Conservation (phyloP, 2,888 invertebrate species). For the Margaritifera margaritifera region DNA sequence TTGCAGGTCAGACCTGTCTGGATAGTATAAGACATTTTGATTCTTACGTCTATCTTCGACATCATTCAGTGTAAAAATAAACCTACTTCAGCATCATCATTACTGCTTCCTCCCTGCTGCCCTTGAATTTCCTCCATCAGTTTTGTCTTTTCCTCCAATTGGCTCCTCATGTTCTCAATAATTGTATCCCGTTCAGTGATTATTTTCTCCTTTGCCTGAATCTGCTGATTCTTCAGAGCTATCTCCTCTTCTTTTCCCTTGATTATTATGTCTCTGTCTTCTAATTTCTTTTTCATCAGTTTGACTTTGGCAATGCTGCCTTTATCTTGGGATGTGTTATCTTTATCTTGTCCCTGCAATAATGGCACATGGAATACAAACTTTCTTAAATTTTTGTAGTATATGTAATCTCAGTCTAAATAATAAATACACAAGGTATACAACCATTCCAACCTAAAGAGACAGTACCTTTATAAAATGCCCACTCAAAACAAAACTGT, state of each 20-base stretch:
- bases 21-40: too few species aligned
- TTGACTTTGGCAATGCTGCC: conserved; percentile 63
- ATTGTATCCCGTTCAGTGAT: conserved; percentile 64
- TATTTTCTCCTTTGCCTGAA: conserved; percentile 59
- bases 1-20: too few species aligned
- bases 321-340: conserved; percentile 40
- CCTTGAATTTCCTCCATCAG: conserved; percentile 54
- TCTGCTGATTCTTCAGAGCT: conserved; percentile 46
- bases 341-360: conserved; percentile 12
- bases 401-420: background rate
- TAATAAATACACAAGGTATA: too few species aligned
- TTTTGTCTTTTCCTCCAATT: conserved; percentile 73
- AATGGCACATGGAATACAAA: background rate
- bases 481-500: too few species aligned
- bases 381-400: background rate
- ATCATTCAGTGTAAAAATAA: too few species aligned
- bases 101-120: conserved; percentile 14
- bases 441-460: too few species aligned
- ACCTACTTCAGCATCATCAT: conserved; percentile 27
- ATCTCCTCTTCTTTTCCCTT: conserved; percentile 57
- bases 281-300: conserved; percentile 68
- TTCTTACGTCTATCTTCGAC: too few species aligned
- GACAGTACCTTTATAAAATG: too few species aligned
- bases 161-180: conserved; percentile 74
- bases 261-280: conserved; percentile 65